Base-by-base conservation (phyloP, 2,888 invertebrate species). In the Hyles lineata region DNA sequence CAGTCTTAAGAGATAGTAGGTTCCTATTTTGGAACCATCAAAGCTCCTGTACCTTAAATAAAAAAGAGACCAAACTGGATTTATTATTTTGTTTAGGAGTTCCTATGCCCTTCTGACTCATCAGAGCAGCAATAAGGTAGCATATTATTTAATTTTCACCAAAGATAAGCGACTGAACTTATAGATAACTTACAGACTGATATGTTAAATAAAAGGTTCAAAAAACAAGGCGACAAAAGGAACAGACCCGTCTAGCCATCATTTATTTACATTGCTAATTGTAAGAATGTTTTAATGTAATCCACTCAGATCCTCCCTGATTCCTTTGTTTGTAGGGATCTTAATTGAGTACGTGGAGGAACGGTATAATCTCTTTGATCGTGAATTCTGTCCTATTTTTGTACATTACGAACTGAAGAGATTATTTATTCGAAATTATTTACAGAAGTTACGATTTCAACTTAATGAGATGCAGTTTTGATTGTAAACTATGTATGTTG, bases 241-340 rank as follows among this genome's bases (percentile, higher is more conserved):
- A 67, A 67, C 7, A 15, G 67, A 23, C 15, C 50, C 50, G 23
- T 67, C 67, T 21, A 50, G 67, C 43, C 71, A 67, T 74, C 50
- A 63, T 67, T 70, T 70, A 87, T 85, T 85, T 85, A 83, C 86
- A 87, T 82, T 85, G 82, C 83, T 85, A 85, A 87, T 87, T 84
- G 80, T 78, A 70, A 80, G 76, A 77, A 79, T 79, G 79, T 81
- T 82, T 78, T 79, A 79, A 82, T 84, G 83, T 83, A 82, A 85
- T 83, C 79, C 74, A 76, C 79, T 84, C 81, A 79, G 77, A 82
- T 77, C 75, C 76, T 74, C 67, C 73, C 76, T 83, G 83, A 82
- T 81, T 81, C 74, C 73, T 73, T 77, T 79, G 78, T 76, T 79
- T 78, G 76, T 77, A 77, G 78, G 77, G 73, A 77, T 76, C 78